Conservation (phyloP, 2,888 invertebrate species). For the Atethmia centrago region DNA sequence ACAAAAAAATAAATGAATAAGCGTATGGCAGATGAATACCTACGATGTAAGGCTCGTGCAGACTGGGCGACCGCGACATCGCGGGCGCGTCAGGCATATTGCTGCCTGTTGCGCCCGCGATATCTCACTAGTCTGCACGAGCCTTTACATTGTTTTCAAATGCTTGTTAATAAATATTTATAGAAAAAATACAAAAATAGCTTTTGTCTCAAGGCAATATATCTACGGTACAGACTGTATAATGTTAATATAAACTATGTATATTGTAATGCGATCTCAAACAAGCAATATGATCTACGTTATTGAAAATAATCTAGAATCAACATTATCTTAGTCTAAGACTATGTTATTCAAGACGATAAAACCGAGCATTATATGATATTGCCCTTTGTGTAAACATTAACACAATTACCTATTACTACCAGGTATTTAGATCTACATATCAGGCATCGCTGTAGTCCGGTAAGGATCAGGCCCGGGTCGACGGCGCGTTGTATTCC, state of each 20-base stretch:
- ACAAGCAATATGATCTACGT: constrained; percentile 25
- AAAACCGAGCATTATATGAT: not conserved
- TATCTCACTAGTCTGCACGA: too few relatives aligned
- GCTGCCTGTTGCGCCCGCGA: too few relatives aligned
- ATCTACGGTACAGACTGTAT: not conserved
- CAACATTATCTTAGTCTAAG: constrained; percentile 34
- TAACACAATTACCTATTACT: not conserved
- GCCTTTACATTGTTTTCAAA: not conserved
- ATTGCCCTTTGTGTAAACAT: constrained; percentile 9
- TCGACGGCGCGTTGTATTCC: too few relatives aligned
- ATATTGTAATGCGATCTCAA: constrained; percentile 13
- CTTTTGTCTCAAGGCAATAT: not conserved
- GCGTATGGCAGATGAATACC: too few relatives aligned
- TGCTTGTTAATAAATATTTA: not conserved
- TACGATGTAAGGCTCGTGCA: too few relatives aligned
- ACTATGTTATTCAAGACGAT: constrained; percentile 15
- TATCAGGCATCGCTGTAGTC: too few relatives aligned
- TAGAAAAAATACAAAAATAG: not conserved
- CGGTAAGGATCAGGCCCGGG: too few relatives aligned
- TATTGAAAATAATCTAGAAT: constrained; percentile 31
- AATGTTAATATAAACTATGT: not conserved
- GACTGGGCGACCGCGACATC: too few relatives aligned
- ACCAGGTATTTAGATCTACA: not conserved
- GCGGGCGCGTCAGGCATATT: too few relatives aligned
- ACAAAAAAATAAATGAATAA: too few relatives aligned